phyloP scores from a whole-genome alignment of 2,888 invertebrate genomes.

The Caenorhabditis doughertyi region DNA sequence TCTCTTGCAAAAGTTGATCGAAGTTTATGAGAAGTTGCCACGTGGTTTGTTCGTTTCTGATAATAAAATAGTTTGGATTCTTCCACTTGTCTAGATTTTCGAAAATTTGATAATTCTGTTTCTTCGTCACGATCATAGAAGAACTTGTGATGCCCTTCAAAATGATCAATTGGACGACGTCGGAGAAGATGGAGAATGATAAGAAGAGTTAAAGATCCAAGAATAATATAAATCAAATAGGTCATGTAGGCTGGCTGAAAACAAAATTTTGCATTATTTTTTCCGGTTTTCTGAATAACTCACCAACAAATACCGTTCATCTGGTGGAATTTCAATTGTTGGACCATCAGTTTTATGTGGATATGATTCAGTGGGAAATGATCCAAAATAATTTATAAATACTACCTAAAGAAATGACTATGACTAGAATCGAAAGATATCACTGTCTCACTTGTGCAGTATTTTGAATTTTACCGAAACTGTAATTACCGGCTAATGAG shows the following conservation, averaged over 20 bases:
- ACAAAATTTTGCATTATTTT: neutral
- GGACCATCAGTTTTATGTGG: slow-evolving; percentile 12
- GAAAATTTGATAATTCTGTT: neutral
- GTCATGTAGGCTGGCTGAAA: slow-evolving; percentile 20
- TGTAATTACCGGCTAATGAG: neutral
- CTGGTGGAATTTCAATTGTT: slow-evolving; percentile 12
- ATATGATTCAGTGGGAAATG: slow-evolving; percentile 13
- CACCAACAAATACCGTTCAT: slow-evolving; percentile 33
- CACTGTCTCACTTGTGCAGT: neutral
- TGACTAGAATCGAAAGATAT: too few species aligned
- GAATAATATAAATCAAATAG: neutral
- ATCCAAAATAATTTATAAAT: slow-evolving; percentile 29
- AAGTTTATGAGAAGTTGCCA: slow-evolving; percentile 39
- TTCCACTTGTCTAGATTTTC: neutral
- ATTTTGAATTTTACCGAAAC: neutral
- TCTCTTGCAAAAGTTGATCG: slow-evolving; percentile 24
- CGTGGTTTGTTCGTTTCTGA: slow-evolving; percentile 37
- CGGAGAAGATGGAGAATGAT: slow-evolving; percentile 33
- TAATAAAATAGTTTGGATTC: slow-evolving; percentile 27
- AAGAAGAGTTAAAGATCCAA: neutral
- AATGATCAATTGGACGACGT: slow-evolving; percentile 39
- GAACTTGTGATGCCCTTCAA: neutral
- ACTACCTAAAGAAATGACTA: too few species aligned
- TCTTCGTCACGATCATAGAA: slow-evolving; percentile 12
- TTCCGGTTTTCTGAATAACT: neutral